These are phyloP conservation scores for Typhlichthys eigenmanni DNA, from an alignment of 2,797 vertebrate genomes.

Conservation along the genomic window DNA sequence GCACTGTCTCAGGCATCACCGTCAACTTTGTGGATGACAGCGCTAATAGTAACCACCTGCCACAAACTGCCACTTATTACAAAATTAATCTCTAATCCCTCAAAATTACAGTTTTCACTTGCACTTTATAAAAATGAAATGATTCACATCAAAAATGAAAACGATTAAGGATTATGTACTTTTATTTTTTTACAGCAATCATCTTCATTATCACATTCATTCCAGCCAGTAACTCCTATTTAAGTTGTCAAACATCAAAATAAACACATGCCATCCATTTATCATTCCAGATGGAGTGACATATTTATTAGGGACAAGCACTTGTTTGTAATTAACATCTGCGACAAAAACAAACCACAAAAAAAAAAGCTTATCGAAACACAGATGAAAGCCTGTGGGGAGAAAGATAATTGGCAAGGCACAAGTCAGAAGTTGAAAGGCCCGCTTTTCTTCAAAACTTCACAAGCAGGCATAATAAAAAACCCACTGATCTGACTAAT, in stretches of 20 bases:
- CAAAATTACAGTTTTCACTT: too few species aligned
- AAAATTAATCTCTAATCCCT: too few species aligned
- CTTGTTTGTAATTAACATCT: constrained; percentile 65
- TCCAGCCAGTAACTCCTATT: constrained; percentile 35
- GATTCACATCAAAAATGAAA: too few species aligned
- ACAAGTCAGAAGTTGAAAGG: constrained; percentile 48
- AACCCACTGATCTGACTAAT: constrained; percentile 56
- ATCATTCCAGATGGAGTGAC: constrained; percentile 47
- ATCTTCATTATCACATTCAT: constrained; percentile 22
- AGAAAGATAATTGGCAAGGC: constrained; percentile 48
- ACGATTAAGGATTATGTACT: too few species aligned
- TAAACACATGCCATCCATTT: constrained; percentile 45
- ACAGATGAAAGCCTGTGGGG: constrained; percentile 56
- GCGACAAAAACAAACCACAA: constrained; percentile 38
- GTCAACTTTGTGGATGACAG: too few species aligned
- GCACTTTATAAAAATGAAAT: too few species aligned
- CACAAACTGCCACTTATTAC: too few species aligned
- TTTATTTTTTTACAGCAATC: background rate
- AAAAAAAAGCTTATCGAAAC: background rate
- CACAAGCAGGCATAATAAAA: constrained; percentile 20
- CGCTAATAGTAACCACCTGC: too few species aligned
- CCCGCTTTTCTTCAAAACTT: constrained; percentile 38
- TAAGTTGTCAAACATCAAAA: constrained; percentile 50
- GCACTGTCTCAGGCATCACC: too few species aligned
- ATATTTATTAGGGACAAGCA: constrained; percentile 57